phyloP scores from a whole-genome alignment of 2,113 vertebrate genomes.

The Chitala chitala region DNA sequence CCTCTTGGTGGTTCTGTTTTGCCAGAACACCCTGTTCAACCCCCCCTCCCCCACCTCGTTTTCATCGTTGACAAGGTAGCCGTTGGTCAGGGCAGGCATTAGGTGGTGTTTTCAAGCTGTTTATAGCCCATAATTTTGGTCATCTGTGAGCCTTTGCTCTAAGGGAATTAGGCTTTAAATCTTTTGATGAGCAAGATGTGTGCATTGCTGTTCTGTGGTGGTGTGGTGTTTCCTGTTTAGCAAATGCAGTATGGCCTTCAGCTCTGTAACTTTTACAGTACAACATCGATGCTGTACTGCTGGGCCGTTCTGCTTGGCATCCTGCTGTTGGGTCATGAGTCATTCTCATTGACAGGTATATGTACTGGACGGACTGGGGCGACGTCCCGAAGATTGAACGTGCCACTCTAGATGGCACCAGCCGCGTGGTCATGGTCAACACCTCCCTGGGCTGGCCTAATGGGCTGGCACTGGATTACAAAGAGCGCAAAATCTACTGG shows the following conservation, averaged over 20 bases:
- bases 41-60: too few relatives aligned
- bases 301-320: not conserved
- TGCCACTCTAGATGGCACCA: constrained; percentile 83
- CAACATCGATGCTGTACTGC: not conserved
- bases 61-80: too few relatives aligned
- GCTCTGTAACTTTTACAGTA: too few relatives aligned
- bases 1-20: too few relatives aligned
- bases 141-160: too few relatives aligned
- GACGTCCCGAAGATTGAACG: constrained; percentile 93
- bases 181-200: too few relatives aligned
- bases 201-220: too few relatives aligned
- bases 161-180: too few relatives aligned
- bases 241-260: not conserved
- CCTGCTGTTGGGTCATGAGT: not conserved
- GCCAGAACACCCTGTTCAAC: too few relatives aligned
- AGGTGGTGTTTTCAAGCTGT: too few relatives aligned
- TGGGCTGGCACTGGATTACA: constrained; percentile 86
- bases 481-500: constrained; percentile 88
- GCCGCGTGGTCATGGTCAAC: constrained; percentile 86
- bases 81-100: too few relatives aligned
- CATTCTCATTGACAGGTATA: constrained; percentile 66
- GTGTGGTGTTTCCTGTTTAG: not conserved
- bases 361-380: constrained; percentile 99
- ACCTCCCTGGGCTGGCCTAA: constrained; percentile 95
- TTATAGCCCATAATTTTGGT: too few relatives aligned